Percentiles rank a stretch among this genome's conserved stretches.
These are phyloP conservation scores for Lasioglossum figueresi DNA, from an alignment of 2,888 invertebrate species.

Conservation along the genomic window DNA sequence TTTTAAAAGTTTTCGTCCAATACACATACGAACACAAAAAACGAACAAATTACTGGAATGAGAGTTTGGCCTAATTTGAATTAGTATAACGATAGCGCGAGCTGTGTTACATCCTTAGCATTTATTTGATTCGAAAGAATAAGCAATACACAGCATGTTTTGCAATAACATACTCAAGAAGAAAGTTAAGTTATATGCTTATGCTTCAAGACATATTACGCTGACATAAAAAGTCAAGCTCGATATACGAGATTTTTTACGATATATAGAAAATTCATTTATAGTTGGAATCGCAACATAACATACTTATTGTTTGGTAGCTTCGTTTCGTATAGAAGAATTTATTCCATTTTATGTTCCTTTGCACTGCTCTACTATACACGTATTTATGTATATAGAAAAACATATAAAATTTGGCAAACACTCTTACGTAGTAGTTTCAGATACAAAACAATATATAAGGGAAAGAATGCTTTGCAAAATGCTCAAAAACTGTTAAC, in stretches of 20 bases:
- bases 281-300: conserved; percentile 17
- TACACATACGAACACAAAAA: conserved; percentile 32
- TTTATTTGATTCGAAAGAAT: conserved; percentile 19
- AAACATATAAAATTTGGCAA: conserved; percentile 58
- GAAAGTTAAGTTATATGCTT: neutral
- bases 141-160: neutral
- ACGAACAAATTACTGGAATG: conserved; percentile 43
- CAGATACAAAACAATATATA: conserved; percentile 2
- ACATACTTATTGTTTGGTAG: conserved; percentile 30
- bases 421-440: conserved; percentile 31
- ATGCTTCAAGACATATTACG: conserved; percentile 3
- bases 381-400: conserved; percentile 7
- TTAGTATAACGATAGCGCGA: conserved; percentile 32
- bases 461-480: conserved; percentile 29
- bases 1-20: conserved; percentile 70
- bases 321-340: conserved; percentile 8
- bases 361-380: conserved; percentile 9
- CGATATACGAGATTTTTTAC: conserved; percentile 15
- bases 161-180: neutral
- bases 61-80: conserved; percentile 61
- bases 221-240: conserved; percentile 13
- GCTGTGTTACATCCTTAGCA: conserved; percentile 59
- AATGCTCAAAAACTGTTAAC: conserved; percentile 57
- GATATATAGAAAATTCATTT: neutral
- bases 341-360: conserved; percentile 34